phyloP scores from a whole-genome alignment of 2,113 vertebrate species.

The Prolemur simus region DNA sequence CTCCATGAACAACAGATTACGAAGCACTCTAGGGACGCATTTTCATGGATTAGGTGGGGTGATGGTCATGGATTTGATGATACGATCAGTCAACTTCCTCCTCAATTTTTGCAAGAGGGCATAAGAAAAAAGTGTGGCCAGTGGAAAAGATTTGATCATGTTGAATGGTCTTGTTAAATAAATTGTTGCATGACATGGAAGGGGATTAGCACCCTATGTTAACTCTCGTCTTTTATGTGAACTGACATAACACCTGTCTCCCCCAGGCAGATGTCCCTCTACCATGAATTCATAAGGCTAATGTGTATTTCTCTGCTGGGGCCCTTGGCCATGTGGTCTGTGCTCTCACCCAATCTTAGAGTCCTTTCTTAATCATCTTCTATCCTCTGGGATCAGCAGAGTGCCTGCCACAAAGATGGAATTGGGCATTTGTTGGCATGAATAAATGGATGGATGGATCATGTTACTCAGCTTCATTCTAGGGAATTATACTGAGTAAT shows the following conservation, averaged over 20 bases:
- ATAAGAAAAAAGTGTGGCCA: neutral
- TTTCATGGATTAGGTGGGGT: constrained; percentile 13
- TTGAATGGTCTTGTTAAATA: neutral
- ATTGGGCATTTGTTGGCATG: neutral
- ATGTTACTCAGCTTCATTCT: neutral
- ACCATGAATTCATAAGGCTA: neutral
- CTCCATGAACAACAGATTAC: constrained; percentile 36
- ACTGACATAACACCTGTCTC: neutral
- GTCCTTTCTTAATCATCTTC: neutral
- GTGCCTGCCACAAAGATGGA: neutral
- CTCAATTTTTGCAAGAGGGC: neutral
- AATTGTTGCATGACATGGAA: neutral
- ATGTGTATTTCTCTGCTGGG: neutral
- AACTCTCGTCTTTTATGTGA: neutral
- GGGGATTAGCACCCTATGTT: neutral
- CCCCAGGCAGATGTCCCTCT: neutral
- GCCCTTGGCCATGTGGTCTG: neutral
- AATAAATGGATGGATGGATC: neutral
- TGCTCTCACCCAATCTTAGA: neutral
- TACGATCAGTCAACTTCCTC: constrained; percentile 37
- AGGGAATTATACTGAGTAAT: neutral
- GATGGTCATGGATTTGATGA: neutral
- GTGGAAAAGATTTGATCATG: neutral
- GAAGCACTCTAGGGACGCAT: neutral
- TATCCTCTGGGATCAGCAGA: neutral